phyloP scores from a whole-genome alignment of 2,113 vertebrate genomes.

The Cairina moschata region DNA sequence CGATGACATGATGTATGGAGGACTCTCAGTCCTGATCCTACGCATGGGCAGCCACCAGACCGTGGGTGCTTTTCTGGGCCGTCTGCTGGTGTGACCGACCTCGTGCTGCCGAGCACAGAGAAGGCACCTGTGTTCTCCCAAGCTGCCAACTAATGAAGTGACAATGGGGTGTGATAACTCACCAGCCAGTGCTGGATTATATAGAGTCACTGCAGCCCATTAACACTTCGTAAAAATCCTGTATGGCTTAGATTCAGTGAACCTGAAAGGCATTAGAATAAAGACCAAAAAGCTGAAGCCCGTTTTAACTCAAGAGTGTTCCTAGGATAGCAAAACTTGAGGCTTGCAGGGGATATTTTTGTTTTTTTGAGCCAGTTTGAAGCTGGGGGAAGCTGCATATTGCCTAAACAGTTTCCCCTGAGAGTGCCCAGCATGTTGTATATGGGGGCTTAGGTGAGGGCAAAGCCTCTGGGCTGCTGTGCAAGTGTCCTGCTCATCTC shows the following conservation, averaged over 20 bases:
- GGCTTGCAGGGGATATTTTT: neutral
- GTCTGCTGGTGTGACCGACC: neutral
- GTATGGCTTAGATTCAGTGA: neutral
- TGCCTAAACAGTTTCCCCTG: neutral
- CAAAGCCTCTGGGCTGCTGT: neutral
- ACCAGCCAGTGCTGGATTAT: neutral
- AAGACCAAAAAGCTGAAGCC: neutral
- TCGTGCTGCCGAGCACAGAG: neutral
- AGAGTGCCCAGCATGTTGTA: neutral
- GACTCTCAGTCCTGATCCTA: neutral
- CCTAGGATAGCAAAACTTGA: neutral
- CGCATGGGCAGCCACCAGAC: neutral
- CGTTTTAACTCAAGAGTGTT: neutral
- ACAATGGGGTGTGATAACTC: neutral
- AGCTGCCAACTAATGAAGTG: conserved; percentile 22
- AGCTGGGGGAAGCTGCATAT: neutral
- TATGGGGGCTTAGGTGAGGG: rapidly evolving
- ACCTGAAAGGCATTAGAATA: neutral
- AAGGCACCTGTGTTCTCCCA: neutral
- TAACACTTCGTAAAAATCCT: neutral
- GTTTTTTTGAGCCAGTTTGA: neutral
- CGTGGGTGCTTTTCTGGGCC: neutral
- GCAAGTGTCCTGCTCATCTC: neutral
- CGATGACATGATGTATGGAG: neutral
- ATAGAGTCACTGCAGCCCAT: neutral